Conservation (phyloP, 2,888 invertebrate species). For the Drosophila lacicola region DNA sequence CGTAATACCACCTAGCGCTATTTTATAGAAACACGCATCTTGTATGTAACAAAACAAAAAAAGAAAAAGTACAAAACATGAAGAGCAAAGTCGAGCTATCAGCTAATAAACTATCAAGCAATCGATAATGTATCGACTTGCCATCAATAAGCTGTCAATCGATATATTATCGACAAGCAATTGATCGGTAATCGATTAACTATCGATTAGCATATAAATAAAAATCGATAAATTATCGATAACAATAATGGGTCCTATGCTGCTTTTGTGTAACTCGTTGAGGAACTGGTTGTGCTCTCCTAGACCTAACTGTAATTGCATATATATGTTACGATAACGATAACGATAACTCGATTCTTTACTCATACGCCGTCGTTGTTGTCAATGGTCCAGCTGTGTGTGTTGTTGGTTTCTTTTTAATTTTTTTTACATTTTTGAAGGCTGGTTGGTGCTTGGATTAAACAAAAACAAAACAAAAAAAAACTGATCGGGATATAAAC, state of each 20-base stretch:
- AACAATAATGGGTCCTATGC: conserved; percentile 16
- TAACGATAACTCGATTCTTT: conserved; percentile 35
- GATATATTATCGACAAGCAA: conserved; percentile 3
- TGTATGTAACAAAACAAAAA: conserved; percentile 61
- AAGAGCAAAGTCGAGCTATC: not conserved
- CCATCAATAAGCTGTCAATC: not conserved
- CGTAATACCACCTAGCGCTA: conserved; percentile 40
- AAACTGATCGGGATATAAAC: conserved; percentile 63
- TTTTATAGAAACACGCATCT: conserved; percentile 60
- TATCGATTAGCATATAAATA: not conserved
- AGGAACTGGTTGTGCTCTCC: conserved; percentile 19
- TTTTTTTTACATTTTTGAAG: conserved; percentile 63
- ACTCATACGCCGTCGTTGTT: conserved; percentile 49
- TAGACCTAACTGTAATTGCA: conserved; percentile 37
- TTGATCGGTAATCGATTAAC: not conserved
- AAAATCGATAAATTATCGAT: conserved; percentile 17
- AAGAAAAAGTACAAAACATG: not conserved
- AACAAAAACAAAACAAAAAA: conserved; percentile 49
- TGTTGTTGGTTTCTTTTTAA: conserved; percentile 42
- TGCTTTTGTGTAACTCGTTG: conserved; percentile 52
- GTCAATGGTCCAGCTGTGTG: conserved; percentile 47
- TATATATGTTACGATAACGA: conserved; percentile 41
- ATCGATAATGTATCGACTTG: not conserved
- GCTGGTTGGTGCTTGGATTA: conserved; percentile 83
- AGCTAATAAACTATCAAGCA: not conserved